Base-by-base conservation (phyloP, 2,888 invertebrate species). In the Morpho helenor region DNA sequence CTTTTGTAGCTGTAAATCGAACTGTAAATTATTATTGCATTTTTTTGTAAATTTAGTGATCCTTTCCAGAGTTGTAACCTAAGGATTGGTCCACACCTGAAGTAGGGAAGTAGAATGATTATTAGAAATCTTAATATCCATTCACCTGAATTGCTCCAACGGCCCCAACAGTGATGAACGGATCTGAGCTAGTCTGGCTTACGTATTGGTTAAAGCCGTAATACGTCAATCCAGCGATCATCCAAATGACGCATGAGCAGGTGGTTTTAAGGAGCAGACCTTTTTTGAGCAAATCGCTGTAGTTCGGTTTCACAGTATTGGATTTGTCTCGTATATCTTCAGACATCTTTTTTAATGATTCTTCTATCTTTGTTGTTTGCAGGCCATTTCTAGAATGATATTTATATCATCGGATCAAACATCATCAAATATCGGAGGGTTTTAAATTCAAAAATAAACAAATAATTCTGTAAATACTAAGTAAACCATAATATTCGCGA, bases 141-240 rank as follows among this genome's bases (percentile, higher is more conserved):
- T 42, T 58, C 60, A 89, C 89, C 80, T 90, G 88, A 44, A 87
- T 82, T 53, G 73, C 79, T 0, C 91, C 93, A 55, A 93, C 92
- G 5, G 92, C 84, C 0, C 95, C 94, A 6, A 97, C 96, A 74
- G 97, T 97, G 0, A 95, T 63, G 72, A 96, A 97, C 8, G 96
- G 94, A 70, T 96, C 92, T 0, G 96, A 95, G 7, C 94, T 95
- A 39, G 96, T 91, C 77, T 95, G 94, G 4, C 95, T 94, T 66
- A 96, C 94, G 80, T 95, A 96, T 80, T 96, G 96, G 51, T 96
- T 94, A 63, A 97, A 93, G 0, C 97, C 97, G 71, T 95, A 98
- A 84, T 95, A 96, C 44, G 95, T 94, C 77, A 97, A 91, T 0
- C 97, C 96, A 8, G 95, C 93, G 4, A 95, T 94, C n/a, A 95